A percentile compares a stretch with the other conserved stretches of the same genome.
Evolutionary conservation across 2,113 vertebrate species (phyloP).

Genomic region (Penelope pileata): DNA sequence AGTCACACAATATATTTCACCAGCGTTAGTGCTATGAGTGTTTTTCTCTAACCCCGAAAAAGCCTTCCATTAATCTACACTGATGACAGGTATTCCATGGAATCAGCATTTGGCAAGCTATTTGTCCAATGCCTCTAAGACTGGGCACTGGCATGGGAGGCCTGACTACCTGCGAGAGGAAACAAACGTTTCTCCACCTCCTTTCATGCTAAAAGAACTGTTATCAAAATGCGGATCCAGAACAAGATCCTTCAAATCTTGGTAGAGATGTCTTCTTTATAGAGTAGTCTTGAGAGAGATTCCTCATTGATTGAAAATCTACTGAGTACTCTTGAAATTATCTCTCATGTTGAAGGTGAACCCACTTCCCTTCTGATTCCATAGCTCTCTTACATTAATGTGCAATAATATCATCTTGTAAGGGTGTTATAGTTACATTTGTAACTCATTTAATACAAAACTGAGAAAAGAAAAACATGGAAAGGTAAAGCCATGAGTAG

Average conservation of each 20-base stretch:
- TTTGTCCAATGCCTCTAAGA: background rate
- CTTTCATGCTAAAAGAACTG: background rate
- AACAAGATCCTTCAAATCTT: background rate
- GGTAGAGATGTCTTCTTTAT: background rate
- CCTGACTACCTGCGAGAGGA: background rate
- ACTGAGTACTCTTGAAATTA: background rate
- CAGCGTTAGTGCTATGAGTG: background rate
- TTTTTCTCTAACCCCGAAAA: conserved; percentile 4
- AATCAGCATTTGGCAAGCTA: background rate
- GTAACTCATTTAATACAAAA: background rate
- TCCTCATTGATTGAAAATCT: background rate
- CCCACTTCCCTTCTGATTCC: background rate
- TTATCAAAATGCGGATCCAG: background rate
- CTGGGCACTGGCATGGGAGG: background rate
- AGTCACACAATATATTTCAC: background rate
- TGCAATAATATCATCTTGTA: background rate
- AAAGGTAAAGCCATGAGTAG: background rate
- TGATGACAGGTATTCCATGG: background rate
- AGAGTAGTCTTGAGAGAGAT: background rate
- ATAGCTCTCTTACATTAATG: background rate
- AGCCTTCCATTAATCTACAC: background rate
- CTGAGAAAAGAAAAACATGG: background rate
- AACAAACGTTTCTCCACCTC: background rate
- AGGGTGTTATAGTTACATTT: background rate
- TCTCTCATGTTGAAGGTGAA: background rate